Conservation (phyloP, 2,888 invertebrate species). For the Platypus cylindrus region DNA sequence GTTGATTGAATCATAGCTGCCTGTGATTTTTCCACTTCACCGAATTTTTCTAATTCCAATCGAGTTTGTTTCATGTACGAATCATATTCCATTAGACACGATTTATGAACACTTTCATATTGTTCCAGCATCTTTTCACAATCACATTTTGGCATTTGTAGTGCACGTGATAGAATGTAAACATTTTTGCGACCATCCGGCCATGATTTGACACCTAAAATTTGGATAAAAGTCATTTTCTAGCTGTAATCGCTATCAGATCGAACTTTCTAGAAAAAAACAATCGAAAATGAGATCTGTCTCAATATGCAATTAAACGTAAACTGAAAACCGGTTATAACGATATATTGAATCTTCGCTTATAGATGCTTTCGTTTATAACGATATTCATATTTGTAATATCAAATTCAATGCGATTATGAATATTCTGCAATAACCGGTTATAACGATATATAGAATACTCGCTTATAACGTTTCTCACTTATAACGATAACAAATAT, state of each 20-base stretch:
- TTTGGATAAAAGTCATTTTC: no score
- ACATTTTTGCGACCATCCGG: constrained; percentile 28
- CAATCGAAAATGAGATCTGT: no score
- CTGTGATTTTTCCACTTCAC: constrained; percentile 2
- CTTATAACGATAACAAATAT: no score
- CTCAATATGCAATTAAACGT: no score
- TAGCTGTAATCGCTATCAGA: no score
- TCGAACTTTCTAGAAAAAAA: no score
- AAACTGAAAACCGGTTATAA: no score
- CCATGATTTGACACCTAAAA: constrained; percentile 26
- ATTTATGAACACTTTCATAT: constrained; percentile 24
- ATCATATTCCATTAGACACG: constrained; percentile 20
- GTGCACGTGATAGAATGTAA: constrained; percentile 24
- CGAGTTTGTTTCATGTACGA: constrained; percentile 11
- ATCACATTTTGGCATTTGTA: constrained; percentile 23
- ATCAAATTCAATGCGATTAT: neutral
- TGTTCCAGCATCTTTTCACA: constrained; percentile 26
- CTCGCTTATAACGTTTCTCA: no score
- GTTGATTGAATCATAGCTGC: constrained; percentile 1
- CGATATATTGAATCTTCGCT: no score
- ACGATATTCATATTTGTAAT: neutral
- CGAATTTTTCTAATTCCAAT: constrained; percentile 9
- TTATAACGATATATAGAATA: no score
- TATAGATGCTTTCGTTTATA: no score
- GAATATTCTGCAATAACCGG: constrained; percentile 3